A percentile compares a stretch with the other conserved stretches of the same genome.
Evolutionary conservation across 35 echinoderm and acorn worm genomes (phyloP).

Genomic region (Hemicentrotus pulcherrimus): DNA sequence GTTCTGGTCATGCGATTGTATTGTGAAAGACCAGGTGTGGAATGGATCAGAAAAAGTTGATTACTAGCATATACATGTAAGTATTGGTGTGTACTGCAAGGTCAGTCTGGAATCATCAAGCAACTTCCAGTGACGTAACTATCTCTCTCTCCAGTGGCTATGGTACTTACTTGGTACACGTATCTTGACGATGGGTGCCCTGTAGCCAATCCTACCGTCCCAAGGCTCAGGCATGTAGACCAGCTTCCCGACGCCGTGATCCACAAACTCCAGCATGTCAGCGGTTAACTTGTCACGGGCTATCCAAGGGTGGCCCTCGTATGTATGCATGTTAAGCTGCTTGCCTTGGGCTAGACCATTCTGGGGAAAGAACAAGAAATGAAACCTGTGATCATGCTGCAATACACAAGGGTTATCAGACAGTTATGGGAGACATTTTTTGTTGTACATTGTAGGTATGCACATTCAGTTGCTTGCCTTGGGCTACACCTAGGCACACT

Average conservation of each 20-base stretch:
- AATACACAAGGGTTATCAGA: no score
- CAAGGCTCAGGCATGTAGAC: constrained; percentile 27
- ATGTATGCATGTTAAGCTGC: not conserved
- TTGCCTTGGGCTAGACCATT: not conserved
- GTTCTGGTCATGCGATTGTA: no score
- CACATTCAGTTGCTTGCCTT: no score
- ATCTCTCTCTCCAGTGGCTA: not conserved
- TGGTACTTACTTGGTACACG: not conserved
- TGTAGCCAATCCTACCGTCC: not conserved
- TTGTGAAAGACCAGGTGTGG: no score
- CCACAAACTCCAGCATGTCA: constrained; percentile 15
- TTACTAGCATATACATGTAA: no score
- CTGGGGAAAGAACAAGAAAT: not conserved
- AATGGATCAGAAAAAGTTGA: no score
- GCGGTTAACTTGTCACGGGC: not conserved
- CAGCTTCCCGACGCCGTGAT: not conserved
- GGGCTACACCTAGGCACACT: no score
- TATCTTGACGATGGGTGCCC: constrained; percentile 21
- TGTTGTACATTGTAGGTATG: no score
- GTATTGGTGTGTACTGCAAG: no score
- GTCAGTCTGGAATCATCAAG: no score
- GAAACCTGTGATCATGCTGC: no score
- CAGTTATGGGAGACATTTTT: no score
- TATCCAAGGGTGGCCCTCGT: not conserved
- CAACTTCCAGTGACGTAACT: not conserved